Evolutionary conservation across 2,888 invertebrate genomes (phyloP), one percentile per base, ranked within the genome.

Genomic region (Chrysolina haemoptera): DNA sequence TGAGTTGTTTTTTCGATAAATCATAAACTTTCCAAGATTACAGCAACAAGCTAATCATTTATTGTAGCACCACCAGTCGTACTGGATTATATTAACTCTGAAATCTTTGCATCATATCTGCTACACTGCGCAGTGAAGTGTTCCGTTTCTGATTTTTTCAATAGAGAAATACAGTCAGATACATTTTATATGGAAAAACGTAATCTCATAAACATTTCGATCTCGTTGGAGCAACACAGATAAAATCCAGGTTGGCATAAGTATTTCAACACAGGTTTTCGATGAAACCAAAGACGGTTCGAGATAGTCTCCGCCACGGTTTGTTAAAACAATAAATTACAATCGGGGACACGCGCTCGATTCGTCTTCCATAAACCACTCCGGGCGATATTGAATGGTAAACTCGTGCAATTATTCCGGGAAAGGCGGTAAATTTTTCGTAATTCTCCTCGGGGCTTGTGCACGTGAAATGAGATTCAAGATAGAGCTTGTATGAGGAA

Each of bases 361-460:
- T 70, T 69, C 69, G 71, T 72, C 69, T 68, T 69, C 68, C 69
- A 70, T 75, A 72, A 75, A 75, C 48, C 64, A 69, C 68, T 71
- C 64, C 22, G 69, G 62, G 74, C 72, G 65, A 69, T 69, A 67
- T 73, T 67, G 77, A 76, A 73, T 71, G 68, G 71, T 70, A 73
- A 77, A 72, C 65, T 70, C 63, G 53, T 59, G 77, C 77, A 76
- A 76, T 76, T 72, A 74, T 71, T 75, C 74, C 63, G 70, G 48
- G 71, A 68, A 50, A 76, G 70, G 71, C 67, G 48, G 72, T 75
- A 75, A 75, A 78, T 73, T 76, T 73, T 68, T 72, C 63, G 66
- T 62, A 68, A 68, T 68, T 72, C 53, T 48, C 68, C 53, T 48
- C 68, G 64, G 48, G 69, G 43, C 62, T 48, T 69, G 62, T 69